Evolutionary conservation across 2,888 invertebrate species (phyloP).

Genomic region (Protodeltote pygarga): DNA sequence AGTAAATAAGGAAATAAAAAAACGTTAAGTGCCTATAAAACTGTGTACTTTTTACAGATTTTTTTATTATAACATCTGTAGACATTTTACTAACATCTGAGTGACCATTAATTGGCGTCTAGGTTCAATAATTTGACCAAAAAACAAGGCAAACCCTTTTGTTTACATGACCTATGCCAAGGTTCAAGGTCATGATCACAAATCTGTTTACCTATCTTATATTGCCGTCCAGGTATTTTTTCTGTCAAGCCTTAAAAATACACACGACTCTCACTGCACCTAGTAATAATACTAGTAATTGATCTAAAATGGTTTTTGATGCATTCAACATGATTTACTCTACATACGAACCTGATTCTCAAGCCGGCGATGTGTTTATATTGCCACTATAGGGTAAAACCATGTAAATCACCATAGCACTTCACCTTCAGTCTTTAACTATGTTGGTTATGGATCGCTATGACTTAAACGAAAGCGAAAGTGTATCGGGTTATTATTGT

Average conservation of each 20-base stretch:
- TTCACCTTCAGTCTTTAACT: conserved; percentile 48
- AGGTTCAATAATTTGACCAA: too few species aligned
- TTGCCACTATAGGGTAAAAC: conserved; percentile 44
- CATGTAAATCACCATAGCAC: conserved; percentile 62
- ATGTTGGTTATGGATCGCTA: conserved; percentile 35
- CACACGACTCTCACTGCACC: not conserved
- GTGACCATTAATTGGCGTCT: too few species aligned
- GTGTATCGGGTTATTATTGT: conserved; percentile 57
- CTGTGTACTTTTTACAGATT: too few species aligned
- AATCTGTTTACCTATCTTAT: not conserved
- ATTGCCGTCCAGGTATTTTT: not conserved
- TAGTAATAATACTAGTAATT: conserved; percentile 3
- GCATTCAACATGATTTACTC: conserved; percentile 5
- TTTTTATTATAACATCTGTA: too few species aligned
- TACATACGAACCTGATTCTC: conserved; percentile 57
- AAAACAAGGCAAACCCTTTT: conserved; percentile 14
- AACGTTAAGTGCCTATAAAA: too few species aligned
- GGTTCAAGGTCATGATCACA: conserved; percentile 54
- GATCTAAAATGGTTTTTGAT: conserved; percentile 10
- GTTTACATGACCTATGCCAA: conserved; percentile 49
- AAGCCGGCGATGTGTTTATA: conserved; percentile 40
- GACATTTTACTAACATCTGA: too few species aligned
- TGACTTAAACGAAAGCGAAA: conserved; percentile 65
- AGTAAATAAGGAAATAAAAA: too few species aligned
- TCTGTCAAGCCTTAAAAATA: not conserved